Conservation (phyloP, 2,888 invertebrate species). For the Xanthia icteritia region DNA sequence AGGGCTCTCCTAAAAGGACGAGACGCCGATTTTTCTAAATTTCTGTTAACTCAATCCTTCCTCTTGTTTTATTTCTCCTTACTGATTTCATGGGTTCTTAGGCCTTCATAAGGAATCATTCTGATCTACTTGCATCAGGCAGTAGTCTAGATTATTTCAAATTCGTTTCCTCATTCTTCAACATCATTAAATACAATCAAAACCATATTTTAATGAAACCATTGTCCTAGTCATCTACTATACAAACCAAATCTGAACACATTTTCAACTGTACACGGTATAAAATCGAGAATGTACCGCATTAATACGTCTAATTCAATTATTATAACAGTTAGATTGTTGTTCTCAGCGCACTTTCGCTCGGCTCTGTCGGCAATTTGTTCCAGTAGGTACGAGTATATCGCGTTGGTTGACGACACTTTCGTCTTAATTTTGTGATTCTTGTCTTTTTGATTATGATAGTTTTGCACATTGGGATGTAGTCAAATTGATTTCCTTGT, state of each 20-base stretch:
- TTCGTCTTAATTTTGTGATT: constrained; percentile 15
- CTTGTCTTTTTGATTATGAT: neutral
- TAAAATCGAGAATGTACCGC: constrained; percentile 46
- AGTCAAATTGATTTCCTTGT: neutral
- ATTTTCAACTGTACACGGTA: neutral
- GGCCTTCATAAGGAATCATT: neutral
- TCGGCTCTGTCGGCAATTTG: constrained; percentile 36
- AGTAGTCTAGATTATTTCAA: neutral
- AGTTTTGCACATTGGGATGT: neutral
- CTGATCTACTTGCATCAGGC: neutral
- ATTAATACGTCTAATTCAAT: constrained; percentile 47
- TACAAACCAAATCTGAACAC: neutral
- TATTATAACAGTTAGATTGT: constrained; percentile 50
- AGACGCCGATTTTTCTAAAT: neutral
- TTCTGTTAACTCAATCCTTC: neutral
- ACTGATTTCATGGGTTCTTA: neutral
- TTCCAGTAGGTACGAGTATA: constrained; percentile 29
- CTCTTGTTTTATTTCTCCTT: neutral
- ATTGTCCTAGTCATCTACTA: neutral
- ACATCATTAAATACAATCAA: neutral
- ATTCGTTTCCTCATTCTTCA: neutral
- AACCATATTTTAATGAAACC: neutral
- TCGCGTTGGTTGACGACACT: constrained; percentile 18
- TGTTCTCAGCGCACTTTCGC: constrained; percentile 55
- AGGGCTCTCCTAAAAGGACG: neutral